These are phyloP conservation scores for Danio rerio DNA, from an alignment of 2,113 vertebrate species.

Conservation along the genomic window GRCz12tu NC_133200.1:11967001-11967500, in stretches of 20 bases:
- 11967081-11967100: neutral
- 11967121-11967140: too few relatives aligned
- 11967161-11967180: too few relatives aligned
- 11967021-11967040: neutral
- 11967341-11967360: conserved; percentile 20
- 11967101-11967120: too few relatives aligned
- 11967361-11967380: neutral
- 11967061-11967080: neutral
- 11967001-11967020: neutral
- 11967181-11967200: too few relatives aligned
- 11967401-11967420: neutral
- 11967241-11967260: neutral
- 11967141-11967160: too few relatives aligned
- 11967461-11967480: conserved; percentile 18
- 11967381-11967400: conserved; percentile 17
- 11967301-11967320: neutral
- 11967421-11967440: conserved; percentile 29
- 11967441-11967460: conserved; percentile 13
- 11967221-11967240: neutral
- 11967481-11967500: neutral
- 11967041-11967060: neutral
- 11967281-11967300: neutral
- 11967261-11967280: neutral
- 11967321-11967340: neutral
- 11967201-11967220: too few relatives aligned